A percentile compares a stretch with the other conserved stretches of the same genome.
These are phyloP conservation scores for Blastobasis adustella DNA, from an alignment of 2,888 invertebrate species.

Conservation along the genomic window DNA sequence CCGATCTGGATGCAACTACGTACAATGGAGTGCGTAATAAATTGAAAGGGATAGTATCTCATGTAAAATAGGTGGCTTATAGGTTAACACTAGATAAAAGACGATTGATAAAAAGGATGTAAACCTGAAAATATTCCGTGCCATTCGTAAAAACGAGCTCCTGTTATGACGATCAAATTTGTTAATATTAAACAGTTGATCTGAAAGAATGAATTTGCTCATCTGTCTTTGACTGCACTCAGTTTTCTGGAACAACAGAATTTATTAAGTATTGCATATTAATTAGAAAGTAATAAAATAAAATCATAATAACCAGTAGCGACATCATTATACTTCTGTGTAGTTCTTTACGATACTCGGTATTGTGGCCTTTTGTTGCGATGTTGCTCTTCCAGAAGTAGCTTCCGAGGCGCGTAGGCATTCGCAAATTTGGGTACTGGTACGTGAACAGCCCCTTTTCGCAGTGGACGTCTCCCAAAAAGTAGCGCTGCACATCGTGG, in stretches of 20 bases:
- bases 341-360: not conserved
- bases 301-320: not conserved
- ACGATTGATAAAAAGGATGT: slow-evolving; percentile 29
- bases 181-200: slow-evolving; percentile 46
- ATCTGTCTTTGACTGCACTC: slow-evolving; percentile 36
- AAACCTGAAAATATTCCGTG: slow-evolving; percentile 50
- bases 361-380: slow-evolving; percentile 30
- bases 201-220: slow-evolving; percentile 46
- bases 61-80: no score
- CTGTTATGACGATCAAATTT: slow-evolving; percentile 45
- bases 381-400: slow-evolving; percentile 45
- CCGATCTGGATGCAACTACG: no score
- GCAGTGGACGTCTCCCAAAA: slow-evolving; percentile 45
- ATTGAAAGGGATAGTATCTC: no score
- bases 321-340: not conserved
- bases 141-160: slow-evolving; percentile 38
- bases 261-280: not conserved
- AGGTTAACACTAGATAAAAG: no score
- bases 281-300: not conserved
- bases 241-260: slow-evolving; percentile 41
- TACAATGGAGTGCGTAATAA: no score
- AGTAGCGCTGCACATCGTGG: slow-evolving; percentile 54
- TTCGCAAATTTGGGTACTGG: slow-evolving; percentile 50
- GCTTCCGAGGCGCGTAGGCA: slow-evolving; percentile 38
- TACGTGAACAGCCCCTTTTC: slow-evolving; percentile 48